These are phyloP conservation scores for Triplophysa bombifrons DNA, from an alignment of 2,797 vertebrate genomes.

Conservation along the genomic window DNA sequence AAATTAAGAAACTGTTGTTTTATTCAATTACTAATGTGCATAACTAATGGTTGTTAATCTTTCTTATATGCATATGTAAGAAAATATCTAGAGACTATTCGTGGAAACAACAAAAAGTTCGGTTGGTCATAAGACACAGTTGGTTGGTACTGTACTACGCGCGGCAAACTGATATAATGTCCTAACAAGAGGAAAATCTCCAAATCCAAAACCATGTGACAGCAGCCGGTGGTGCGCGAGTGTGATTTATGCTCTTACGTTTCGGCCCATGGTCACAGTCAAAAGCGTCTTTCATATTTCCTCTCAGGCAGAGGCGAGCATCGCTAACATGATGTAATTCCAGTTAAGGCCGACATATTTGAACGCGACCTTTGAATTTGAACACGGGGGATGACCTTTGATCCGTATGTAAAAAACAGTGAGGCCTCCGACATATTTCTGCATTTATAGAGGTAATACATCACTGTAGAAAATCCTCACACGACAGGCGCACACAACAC, in stretches of 20 bases:
- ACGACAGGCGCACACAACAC: slow-evolving; percentile 9
- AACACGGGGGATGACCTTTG: slow-evolving; percentile 32
- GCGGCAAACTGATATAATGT: neutral
- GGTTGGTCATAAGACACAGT: neutral
- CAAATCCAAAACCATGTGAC: slow-evolving; percentile 17
- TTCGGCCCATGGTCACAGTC: slow-evolving; percentile 34
- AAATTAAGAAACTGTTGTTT: neutral
- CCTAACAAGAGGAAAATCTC: neutral
- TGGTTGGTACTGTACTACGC: neutral
- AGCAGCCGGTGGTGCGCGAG: slow-evolving; percentile 19
- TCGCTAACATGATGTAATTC: slow-evolving; percentile 43
- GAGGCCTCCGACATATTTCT: slow-evolving; percentile 36
- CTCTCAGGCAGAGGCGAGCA: neutral
- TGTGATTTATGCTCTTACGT: slow-evolving; percentile 44
- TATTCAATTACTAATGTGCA: too few relatives aligned
- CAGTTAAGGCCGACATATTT: slow-evolving; percentile 37
- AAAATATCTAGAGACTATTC: neutral
- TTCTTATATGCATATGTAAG: too few relatives aligned
- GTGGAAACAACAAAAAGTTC: too few relatives aligned
- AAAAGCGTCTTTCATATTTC: slow-evolving; percentile 42
- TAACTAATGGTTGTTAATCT: too few relatives aligned
- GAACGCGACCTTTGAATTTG: slow-evolving; percentile 41
- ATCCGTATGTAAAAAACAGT: slow-evolving; percentile 34
- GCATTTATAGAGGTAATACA: slow-evolving; percentile 27
- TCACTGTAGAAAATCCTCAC: slow-evolving; percentile 5